Evolutionary conservation across 2,113 vertebrate genomes (phyloP), one percentile per base, ranked within the genome.

Genomic region (Prunella himalayana): DNA sequence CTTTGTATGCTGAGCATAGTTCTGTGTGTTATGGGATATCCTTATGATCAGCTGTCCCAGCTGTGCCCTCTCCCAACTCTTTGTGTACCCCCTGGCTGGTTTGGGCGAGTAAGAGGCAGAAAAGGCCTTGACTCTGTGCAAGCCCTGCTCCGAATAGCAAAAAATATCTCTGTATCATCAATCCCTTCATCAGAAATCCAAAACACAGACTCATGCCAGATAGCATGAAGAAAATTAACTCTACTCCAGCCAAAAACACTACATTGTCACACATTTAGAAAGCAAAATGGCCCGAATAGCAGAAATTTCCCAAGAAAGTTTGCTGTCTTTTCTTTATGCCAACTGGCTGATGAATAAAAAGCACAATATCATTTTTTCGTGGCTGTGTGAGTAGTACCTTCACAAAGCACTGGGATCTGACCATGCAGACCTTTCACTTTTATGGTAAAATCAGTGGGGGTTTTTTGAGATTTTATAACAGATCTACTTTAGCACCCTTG

Each of bases 1-100:
- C 1, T 75, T 21, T n/a, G 20, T 2, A 6, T 12, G 19, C 9
- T 30, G 15, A 45, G 3, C 3, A 3, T 53, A 39, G 5, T 39
- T 10, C 20, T 68, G 7, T 30, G 11, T n/a, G 10, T 5, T 24
- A 4, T 24, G 20, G 16, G 21, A 45, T 30, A 51, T 30, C 6
- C 15, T 19, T 45, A n/a, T n/a, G n/a, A n/a, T n/a, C 15, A 59
- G 4, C 45, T 60, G 13, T 53, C 39, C 39, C 28, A 68, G 15
- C 39, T 66, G 19, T 51, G 28, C 9, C 18, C 27, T 35, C 10
- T 66, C 13, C 23, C 23, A 30, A 0, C 3, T 28, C 16, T 27
- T 44, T n/a, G 19, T 25, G 17, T 24, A 25, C 4, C 1, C 5
- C 3, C 20, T 68, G 9, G 2, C 24, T 60, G 9, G 15, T 45